Evolutionary conservation across 2,797 vertebrate species (phyloP).

Genomic region (Decapterus maruadsi): DNA sequence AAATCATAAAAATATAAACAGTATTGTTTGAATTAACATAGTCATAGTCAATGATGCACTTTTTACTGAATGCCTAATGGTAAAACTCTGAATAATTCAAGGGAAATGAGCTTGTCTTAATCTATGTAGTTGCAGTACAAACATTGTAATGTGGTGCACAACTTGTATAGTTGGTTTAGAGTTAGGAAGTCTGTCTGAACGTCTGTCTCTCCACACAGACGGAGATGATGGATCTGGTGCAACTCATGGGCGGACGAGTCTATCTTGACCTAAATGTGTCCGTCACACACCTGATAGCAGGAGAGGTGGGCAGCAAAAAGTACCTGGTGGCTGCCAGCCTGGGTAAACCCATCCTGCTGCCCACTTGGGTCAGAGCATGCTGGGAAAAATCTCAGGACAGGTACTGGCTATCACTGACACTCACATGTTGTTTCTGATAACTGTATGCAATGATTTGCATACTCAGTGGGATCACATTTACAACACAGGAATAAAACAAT

Average conservation of each 20-base stretch:
- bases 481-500: not conserved
- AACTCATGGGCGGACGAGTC: conserved; percentile 95
- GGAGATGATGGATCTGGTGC: conserved; percentile 93
- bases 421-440: not conserved
- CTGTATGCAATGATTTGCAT: not conserved
- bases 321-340: conserved; percentile 96
- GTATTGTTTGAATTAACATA: too few relatives aligned
- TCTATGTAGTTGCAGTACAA: not conserved
- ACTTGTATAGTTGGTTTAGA: not conserved
- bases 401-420: conserved; percentile 72
- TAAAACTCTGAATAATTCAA: too few relatives aligned
- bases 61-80: too few relatives aligned
- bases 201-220: conserved; percentile 77
- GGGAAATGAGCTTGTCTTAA: too few relatives aligned
- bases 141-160: not conserved
- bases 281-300: conserved; percentile 96
- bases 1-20: too few relatives aligned
- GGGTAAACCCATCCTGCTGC: conserved; percentile 93
- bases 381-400: conserved; percentile 95
- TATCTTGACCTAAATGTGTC: conserved; percentile 93
- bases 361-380: conserved; percentile 92
- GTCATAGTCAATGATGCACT: too few relatives aligned
- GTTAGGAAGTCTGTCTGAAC: not conserved
- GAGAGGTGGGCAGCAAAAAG: conserved; percentile 98
- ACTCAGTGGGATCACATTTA: not conserved